Evolutionary conservation across 2,888 invertebrate species (phyloP).

Genomic region (Noctua fimbriata): DNA sequence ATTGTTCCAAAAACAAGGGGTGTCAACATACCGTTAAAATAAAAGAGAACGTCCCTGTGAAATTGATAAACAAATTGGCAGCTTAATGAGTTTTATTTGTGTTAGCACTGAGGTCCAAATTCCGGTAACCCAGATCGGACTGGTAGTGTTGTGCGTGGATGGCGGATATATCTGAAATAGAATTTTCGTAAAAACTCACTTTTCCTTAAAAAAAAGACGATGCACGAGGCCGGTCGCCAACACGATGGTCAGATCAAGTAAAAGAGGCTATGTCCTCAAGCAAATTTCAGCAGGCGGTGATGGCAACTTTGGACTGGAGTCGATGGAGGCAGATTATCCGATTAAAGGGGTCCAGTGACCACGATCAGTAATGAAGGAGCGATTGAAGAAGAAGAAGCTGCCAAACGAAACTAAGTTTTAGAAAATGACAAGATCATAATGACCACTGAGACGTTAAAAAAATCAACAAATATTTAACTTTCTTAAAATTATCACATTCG

Average conservation of each 20-base stretch:
- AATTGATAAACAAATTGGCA: slow-evolving; percentile 80
- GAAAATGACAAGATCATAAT: not conserved
- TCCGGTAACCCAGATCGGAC: slow-evolving; percentile 76
- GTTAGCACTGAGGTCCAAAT: slow-evolving; percentile 74
- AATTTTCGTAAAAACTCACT: not conserved
- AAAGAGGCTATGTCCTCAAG: too few relatives aligned
- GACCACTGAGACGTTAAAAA: not conserved
- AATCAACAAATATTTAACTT: not conserved
- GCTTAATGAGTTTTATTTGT: slow-evolving; percentile 81
- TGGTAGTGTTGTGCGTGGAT: slow-evolving; percentile 42
- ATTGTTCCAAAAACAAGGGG: slow-evolving; percentile 53
- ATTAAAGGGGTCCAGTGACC: too few relatives aligned
- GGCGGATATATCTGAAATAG: slow-evolving; percentile 9
- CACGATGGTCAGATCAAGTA: too few relatives aligned
- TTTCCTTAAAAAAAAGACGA: too few relatives aligned
- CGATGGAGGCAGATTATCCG: too few relatives aligned
- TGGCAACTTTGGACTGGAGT: too few relatives aligned
- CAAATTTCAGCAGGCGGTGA: too few relatives aligned
- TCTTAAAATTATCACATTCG: not conserved
- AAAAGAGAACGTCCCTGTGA: slow-evolving; percentile 64
- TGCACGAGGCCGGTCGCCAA: too few relatives aligned
- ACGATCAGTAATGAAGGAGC: too few relatives aligned
- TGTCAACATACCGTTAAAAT: slow-evolving; percentile 58
- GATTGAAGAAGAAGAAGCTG: too few relatives aligned
- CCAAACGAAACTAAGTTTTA: not conserved